Percentiles rank a stretch among this genome's conserved stretches.
Conservation (phyloP, 2,797 vertebrate genomes). For the Chelidonichthys spinosus region DNA sequence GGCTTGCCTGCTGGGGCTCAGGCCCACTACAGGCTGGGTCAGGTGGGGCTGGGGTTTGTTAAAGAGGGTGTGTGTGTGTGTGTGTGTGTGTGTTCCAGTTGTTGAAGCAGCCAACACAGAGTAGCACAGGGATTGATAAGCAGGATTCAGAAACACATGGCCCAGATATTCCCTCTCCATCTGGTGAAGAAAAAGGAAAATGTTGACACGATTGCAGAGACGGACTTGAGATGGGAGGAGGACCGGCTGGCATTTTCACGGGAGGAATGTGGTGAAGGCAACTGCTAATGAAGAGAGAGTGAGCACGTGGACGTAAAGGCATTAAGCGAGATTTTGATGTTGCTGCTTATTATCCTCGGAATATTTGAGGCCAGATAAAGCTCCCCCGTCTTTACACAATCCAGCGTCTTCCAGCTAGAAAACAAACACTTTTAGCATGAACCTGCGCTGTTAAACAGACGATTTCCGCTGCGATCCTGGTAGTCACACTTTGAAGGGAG, state of each 20-base stretch:
- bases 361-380: constrained; percentile 16
- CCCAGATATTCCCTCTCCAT: constrained; percentile 41
- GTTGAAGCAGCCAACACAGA: constrained; percentile 27
- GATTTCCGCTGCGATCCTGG: constrained; percentile 58
- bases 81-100: constrained; percentile 27
- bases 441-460: constrained; percentile 55
- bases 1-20: constrained; percentile 19
- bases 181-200: constrained; percentile 25
- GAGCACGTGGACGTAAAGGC: constrained; percentile 29
- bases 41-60: constrained; percentile 50
- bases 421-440: constrained; percentile 41
- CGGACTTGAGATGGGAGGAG: constrained; percentile 38
- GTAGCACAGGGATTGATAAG: constrained; percentile 29
- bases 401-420: constrained; percentile 28
- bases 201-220: constrained; percentile 46
- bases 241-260: constrained; percentile 38
- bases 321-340: background rate
- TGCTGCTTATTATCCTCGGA: constrained; percentile 20
- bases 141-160: constrained; percentile 43
- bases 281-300: constrained; percentile 34
- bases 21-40: constrained; percentile 43
- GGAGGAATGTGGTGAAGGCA: constrained; percentile 20
- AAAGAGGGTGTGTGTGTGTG: background rate
- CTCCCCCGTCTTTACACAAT: background rate
- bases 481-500: constrained; percentile 66